Conservation (phyloP, 1,140 invertebrate genomes). For the Hyles euphorbiae region DNA sequence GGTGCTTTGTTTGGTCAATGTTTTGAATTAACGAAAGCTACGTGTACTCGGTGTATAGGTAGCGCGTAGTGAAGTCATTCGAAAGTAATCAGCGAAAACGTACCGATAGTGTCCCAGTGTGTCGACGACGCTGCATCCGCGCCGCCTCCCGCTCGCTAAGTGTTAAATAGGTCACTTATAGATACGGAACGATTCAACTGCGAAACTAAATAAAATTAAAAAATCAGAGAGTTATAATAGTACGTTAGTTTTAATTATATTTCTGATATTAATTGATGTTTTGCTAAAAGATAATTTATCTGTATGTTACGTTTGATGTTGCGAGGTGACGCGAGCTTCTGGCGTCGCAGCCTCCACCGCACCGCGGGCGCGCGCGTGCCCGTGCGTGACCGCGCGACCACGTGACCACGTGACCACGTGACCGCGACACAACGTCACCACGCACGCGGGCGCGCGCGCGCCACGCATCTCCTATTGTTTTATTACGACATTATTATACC, state of each 20-base stretch:
- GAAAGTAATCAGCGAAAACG: too few species aligned
- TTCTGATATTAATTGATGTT: slow-evolving; percentile 74
- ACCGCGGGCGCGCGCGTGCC: slow-evolving; percentile 8
- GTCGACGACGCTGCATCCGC: slow-evolving; percentile 27
- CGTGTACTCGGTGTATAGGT: neutral
- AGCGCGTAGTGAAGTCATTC: neutral
- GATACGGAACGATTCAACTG: slow-evolving; percentile 55
- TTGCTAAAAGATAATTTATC: slow-evolving; percentile 74
- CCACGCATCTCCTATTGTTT: slow-evolving; percentile 9
- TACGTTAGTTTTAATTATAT: slow-evolving; percentile 74
- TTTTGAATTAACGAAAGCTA: neutral
- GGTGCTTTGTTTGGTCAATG: neutral
- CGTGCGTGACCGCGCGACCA: too few species aligned
- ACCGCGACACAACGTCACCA: too few species aligned
- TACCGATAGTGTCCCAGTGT: slow-evolving; percentile 3
- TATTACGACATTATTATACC: slow-evolving; percentile 7
- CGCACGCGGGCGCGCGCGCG: neutral
- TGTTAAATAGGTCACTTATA: slow-evolving; percentile 59
- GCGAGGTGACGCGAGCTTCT: slow-evolving; percentile 33
- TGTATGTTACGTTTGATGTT: slow-evolving; percentile 64
- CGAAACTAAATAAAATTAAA: slow-evolving; percentile 54
- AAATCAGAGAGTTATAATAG: slow-evolving; percentile 70
- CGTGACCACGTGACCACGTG: too few species aligned
- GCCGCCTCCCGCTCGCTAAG: slow-evolving; percentile 44
- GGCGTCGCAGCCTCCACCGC: slow-evolving; percentile 20